phyloP scores from a whole-genome alignment of 37 sponge, comb jelly and placozoan species.

The Oscarella lobularis region DNA sequence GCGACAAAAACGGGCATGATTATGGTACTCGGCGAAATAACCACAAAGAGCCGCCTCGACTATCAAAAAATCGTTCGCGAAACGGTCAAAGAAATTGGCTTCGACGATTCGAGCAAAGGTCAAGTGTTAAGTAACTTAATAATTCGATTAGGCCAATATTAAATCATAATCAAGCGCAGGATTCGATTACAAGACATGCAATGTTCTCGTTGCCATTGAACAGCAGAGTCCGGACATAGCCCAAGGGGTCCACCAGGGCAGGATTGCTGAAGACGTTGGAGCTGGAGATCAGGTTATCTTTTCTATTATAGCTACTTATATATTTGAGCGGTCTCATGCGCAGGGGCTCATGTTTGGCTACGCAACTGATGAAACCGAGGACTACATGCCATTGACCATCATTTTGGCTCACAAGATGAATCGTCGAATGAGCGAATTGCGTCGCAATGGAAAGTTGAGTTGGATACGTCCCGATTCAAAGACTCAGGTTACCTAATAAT shows the following conservation, averaged over 20 bases:
- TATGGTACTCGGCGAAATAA: conserved; percentile 91
- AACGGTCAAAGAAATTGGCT: conserved; percentile 71
- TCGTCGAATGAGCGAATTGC: conserved; percentile 57
- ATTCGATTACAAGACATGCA: conserved; percentile 95
- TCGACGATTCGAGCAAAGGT: conserved; percentile 65
- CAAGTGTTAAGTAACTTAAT: not conserved
- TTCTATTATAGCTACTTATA: no score
- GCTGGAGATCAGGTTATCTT: conserved; percentile 97
- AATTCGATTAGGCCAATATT: not conserved
- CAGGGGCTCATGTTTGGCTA: conserved; percentile 99
- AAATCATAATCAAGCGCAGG: conserved; percentile 35
- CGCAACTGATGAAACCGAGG: conserved; percentile 97
- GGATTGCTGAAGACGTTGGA: conserved; percentile 72
- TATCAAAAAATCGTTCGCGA: conserved; percentile 62
- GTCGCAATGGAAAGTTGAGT: conserved; percentile 51
- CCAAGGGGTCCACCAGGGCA: conserved; percentile 59
- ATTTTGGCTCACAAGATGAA: conserved; percentile 81
- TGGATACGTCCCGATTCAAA: conserved; percentile 97
- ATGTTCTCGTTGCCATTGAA: conserved; percentile 88
- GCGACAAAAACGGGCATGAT: conserved; percentile 87
- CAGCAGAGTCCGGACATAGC: conserved; percentile 89
- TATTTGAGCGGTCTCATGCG: no score
- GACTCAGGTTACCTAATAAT: conserved; percentile 78
- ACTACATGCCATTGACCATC: conserved; percentile 92
- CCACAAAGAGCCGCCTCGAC: conserved; percentile 66